These are phyloP conservation scores for Thinocorus orbignyianus DNA, from an alignment of 2,113 vertebrate genomes.

Conservation along the genomic window DNA sequence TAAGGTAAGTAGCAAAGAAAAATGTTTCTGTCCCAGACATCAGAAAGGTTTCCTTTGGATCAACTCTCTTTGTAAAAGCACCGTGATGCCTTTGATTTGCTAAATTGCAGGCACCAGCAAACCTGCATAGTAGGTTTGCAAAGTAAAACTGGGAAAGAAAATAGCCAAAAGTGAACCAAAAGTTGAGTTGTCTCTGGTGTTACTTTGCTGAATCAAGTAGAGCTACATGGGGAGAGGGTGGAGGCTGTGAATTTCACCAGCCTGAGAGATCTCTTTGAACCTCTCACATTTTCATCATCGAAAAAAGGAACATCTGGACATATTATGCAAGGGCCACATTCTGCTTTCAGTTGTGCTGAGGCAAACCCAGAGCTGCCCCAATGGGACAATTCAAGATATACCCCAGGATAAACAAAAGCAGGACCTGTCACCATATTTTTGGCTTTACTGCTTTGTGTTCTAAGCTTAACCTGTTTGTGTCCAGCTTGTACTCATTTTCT, in stretches of 20 bases:
- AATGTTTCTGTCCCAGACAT: not conserved
- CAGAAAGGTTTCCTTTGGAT: not conserved
- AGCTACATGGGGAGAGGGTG: constrained; percentile 28
- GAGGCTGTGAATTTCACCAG: constrained; percentile 31
- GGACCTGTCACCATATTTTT: not conserved
- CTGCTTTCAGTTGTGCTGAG: constrained; percentile 3
- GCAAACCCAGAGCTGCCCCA: constrained; percentile 20
- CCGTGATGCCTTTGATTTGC: not conserved
- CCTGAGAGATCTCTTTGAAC: constrained; percentile 29
- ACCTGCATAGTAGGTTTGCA: not conserved
- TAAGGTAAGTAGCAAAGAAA: not conserved
- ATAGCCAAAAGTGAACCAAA: not conserved
- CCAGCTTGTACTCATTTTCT: not conserved
- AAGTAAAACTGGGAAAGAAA: not conserved
- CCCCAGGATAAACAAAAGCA: constrained; percentile 15
- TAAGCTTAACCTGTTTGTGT: not conserved
- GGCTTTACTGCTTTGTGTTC: not conserved
- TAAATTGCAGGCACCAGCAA: not conserved
- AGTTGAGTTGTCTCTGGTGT: not conserved
- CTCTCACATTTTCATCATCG: constrained; percentile 7
- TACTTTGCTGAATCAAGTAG: constrained; percentile 1
- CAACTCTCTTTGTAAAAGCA: not conserved
- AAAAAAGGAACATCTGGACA: constrained; percentile 41
- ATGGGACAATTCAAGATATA: constrained; percentile 3
- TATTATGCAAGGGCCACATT: constrained; percentile 47